Evolutionary conservation across 2,113 vertebrate genomes (phyloP).

Genomic region (Pholis gunnellus): DNA sequence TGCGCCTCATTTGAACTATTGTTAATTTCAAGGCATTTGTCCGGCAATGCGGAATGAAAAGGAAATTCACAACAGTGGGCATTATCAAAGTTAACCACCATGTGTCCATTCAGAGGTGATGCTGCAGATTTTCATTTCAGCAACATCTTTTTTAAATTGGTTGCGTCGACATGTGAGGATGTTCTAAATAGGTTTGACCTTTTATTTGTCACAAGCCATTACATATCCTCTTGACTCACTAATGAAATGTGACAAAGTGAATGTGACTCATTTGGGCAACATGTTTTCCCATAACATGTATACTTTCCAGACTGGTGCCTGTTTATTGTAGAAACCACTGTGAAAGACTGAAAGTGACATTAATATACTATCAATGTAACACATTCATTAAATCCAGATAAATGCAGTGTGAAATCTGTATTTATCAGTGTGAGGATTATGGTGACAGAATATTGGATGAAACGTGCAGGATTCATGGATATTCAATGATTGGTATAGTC

Average conservation of each 20-base stretch:
- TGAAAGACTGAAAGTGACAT: constrained; percentile 21
- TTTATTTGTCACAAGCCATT: constrained; percentile 38
- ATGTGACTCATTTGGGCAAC: constrained; percentile 41
- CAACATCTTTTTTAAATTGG: not conserved
- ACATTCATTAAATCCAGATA: not conserved
- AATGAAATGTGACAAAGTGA: constrained; percentile 47
- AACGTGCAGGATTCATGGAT: constrained; percentile 1
- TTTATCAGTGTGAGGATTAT: constrained; percentile 16
- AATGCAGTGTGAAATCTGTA: constrained; percentile 4
- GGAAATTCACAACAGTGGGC: not conserved
- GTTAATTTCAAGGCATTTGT: not conserved
- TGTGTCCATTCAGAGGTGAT: not conserved
- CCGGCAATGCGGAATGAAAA: not conserved
- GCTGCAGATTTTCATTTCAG: not conserved
- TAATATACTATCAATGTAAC: not conserved
- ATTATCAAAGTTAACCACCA: not conserved
- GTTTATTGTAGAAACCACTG: constrained; percentile 4
- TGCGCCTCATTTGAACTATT: constrained; percentile 4
- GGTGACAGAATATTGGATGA: constrained; percentile 22
- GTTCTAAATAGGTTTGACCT: constrained; percentile 39
- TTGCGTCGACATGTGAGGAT: not conserved
- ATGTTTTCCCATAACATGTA: constrained; percentile 9
- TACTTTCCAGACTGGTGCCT: not conserved
- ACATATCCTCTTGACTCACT: constrained; percentile 28
- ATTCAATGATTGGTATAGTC: constrained; percentile 4